Evolutionary conservation across 2,113 vertebrate species (phyloP), one percentile per base, ranked within the genome.

Genomic region (Astatotilapia flaviijosephi): DNA sequence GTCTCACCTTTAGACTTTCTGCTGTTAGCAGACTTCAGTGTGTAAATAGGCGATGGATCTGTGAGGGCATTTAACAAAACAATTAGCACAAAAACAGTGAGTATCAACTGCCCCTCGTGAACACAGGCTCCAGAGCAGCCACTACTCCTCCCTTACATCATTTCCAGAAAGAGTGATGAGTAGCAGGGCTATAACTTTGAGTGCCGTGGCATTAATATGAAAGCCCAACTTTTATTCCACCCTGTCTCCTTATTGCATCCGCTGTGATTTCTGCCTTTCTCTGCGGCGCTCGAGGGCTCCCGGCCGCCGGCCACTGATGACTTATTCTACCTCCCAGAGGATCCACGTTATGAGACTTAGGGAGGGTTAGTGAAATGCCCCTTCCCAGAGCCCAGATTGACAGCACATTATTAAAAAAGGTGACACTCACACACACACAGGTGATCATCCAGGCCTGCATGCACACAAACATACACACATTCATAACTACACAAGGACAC

Each of bases 401-500:
- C 96, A 96, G 95, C 90, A 89, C 93, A 90, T 95, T 96, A 96
- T 96, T 95, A 95, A 94, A 95, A 96, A 95, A 90, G 84, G 75
- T 80, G 70, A 85, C 83, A 88, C 58, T 58, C 82, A 84, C 55
- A 84, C 73, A 70, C 12, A 86, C 85, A 86, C 77, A 62, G 83
- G 89, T 86, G 85, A 84, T 88, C 89, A 58, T 86, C 82, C 55
- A 53, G 68, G 80, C 53, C 80, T 80, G 23, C 37, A 58, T 49
- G 35, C 84, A 70, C 85, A 83, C 82, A 86, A 82, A 83, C 89
- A 56, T 70, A 89, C 60, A 14, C 82, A 84, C 85, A 84, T 80
- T 75, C 83, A 86, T 83, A 89, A 54, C 75, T 42, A 28, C 91
- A 91, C 84, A 85, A 81, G 86, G 55, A 83, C 89, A 47, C 90